Evolutionary conservation across 1,140 invertebrate species (phyloP).

Genomic region (Venustaconcha ellipsiformis): DNA sequence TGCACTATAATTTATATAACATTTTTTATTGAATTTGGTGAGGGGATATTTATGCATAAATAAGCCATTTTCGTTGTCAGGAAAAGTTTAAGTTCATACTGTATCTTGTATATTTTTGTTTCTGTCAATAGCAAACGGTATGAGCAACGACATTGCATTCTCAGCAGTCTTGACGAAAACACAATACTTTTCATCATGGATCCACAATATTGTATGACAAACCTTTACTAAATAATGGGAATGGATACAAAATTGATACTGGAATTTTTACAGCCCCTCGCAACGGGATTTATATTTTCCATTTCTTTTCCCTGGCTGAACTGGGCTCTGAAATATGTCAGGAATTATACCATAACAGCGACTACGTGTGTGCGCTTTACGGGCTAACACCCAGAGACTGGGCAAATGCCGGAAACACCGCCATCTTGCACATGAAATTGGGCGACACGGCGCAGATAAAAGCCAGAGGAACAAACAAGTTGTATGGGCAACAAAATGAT

Average conservation of each 20-base stretch:
- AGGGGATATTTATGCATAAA: neutral
- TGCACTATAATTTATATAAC: too few species aligned
- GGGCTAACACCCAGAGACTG: slow-evolving; percentile 7
- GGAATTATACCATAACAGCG: slow-evolving; percentile 6
- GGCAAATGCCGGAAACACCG: slow-evolving; percentile 20
- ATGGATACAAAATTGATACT: slow-evolving; percentile 4
- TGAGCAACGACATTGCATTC: neutral
- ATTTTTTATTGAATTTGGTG: neutral
- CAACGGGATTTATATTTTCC: slow-evolving; percentile 18
- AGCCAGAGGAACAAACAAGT: neutral
- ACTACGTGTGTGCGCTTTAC: slow-evolving; percentile 19
- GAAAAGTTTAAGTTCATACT: neutral
- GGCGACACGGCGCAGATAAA: neutral
- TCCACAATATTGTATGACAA: slow-evolving; percentile 8
- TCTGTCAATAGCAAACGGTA: neutral
- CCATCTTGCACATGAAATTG: slow-evolving; percentile 7
- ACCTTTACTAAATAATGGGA: slow-evolving; percentile 3
- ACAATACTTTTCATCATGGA: neutral
- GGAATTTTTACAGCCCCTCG: slow-evolving; percentile 7
- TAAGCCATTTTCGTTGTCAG: neutral
- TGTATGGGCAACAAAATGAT: slow-evolving; percentile 5
- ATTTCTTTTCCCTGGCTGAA: slow-evolving; percentile 14
- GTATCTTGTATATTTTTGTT: neutral
- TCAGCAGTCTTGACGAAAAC: slow-evolving; percentile 10
- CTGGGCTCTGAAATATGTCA: slow-evolving; percentile 1